Evolutionary conservation across 2,797 vertebrate species (phyloP).

Genomic region (Erethizon dorsatum): DNA sequence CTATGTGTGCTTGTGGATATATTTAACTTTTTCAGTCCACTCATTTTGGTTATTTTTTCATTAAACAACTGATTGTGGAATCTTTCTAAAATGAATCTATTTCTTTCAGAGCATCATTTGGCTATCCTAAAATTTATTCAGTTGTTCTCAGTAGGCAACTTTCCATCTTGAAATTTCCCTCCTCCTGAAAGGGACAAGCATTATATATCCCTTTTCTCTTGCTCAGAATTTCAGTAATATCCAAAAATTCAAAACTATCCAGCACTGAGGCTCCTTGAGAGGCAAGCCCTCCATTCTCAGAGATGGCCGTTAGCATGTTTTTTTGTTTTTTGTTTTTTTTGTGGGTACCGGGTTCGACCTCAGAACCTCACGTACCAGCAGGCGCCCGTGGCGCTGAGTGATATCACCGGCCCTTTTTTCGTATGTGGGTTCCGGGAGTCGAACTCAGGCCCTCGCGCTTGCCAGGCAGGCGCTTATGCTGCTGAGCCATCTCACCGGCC

Average conservation of each 20-base stretch:
- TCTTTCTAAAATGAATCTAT: conserved; percentile 32
- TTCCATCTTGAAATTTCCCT: conserved; percentile 23
- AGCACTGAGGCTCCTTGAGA: neutral
- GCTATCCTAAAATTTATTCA: conserved; percentile 35
- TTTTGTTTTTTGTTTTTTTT: neutral
- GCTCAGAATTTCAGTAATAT: conserved; percentile 25
- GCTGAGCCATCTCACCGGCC: too few species aligned
- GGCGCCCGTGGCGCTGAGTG: too few species aligned
- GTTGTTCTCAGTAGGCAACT: neutral
- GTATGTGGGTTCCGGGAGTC: too few species aligned
- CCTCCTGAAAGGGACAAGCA: conserved; percentile 6
- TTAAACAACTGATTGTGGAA: neutral
- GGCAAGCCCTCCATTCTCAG: neutral
- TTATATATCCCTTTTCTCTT: neutral
- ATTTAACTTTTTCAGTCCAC: conserved; percentile 8
- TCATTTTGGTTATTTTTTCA: conserved; percentile 24
- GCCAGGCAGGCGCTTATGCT: too few species aligned
- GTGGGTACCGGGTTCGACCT: too few species aligned
- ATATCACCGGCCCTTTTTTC: too few species aligned
- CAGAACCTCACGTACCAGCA: too few species aligned
- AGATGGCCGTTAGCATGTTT: neutral
- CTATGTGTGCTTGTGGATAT: neutral
- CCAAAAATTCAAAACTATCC: neutral
- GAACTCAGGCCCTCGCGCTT: too few species aligned
- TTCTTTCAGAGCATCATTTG: neutral